Percentiles rank a stretch among this genome's conserved stretches.
Evolutionary conservation across 64 coral and sea anemone species (phyloP).

Genomic region (Pocillopora damicornis): DNA sequence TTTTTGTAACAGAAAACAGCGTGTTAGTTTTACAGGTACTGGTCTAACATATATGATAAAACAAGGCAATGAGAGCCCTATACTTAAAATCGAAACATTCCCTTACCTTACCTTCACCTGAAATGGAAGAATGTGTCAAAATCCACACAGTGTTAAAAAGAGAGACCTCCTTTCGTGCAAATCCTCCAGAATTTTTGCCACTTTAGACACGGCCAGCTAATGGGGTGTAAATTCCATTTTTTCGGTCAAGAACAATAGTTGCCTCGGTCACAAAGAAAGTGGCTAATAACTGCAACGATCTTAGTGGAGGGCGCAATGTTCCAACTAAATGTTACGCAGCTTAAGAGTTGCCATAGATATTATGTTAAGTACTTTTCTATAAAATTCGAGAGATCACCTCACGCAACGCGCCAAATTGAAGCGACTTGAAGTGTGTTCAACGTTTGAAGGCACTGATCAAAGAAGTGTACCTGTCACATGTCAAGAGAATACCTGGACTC

Average conservation of each 20-base stretch:
- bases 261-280: not conserved
- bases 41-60: not conserved
- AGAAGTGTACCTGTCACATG: not conserved
- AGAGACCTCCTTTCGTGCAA: not conserved
- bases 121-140: not conserved
- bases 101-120: not conserved
- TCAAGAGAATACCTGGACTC: not conserved
- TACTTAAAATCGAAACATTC: not conserved
- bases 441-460: not conserved
- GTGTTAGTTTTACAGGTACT: not conserved
- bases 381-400: not conserved
- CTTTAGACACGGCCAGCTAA: not conserved
- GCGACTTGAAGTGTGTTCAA: not conserved
- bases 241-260: not conserved
- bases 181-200: not conserved
- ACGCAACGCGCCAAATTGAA: not conserved
- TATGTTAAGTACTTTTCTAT: not conserved
- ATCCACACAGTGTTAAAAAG: not conserved
- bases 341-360: not conserved
- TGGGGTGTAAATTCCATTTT: conserved; percentile 5
- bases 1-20: too few species aligned
- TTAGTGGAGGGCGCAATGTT: not conserved
- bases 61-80: too few species aligned
- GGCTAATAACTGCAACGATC: not conserved
- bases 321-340: not conserved